phyloP scores from a whole-genome alignment of 2,888 invertebrate genomes.

The Hypolimnas misippus region DNA sequence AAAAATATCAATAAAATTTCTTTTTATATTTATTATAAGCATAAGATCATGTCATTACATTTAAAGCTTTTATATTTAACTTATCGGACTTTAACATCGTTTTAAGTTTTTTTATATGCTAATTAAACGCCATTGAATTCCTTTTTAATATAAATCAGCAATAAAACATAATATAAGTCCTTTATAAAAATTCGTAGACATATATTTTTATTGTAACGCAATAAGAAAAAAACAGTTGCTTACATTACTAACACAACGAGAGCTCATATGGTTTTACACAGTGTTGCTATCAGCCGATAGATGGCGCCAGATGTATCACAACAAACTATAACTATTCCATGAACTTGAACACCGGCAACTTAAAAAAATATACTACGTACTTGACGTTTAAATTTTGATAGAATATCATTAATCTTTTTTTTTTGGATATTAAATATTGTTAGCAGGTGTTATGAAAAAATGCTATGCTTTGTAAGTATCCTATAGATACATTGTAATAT shows the following conservation, averaged over 20 bases:
- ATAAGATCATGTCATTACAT: slow-evolving; percentile 28
- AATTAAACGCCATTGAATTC: slow-evolving; percentile 4
- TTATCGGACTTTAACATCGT: slow-evolving; percentile 13
- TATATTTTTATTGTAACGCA: not conserved
- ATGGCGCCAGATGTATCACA: slow-evolving; percentile 63
- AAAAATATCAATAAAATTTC: slow-evolving; percentile 38
- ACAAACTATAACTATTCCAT: slow-evolving; percentile 30
- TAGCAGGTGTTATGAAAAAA: too few relatives aligned
- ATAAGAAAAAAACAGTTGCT: not conserved
- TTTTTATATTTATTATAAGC: slow-evolving; percentile 26
- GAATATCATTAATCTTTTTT: not conserved
- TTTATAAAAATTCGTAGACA: not conserved
- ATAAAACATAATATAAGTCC: not conserved
- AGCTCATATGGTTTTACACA: slow-evolving; percentile 25
- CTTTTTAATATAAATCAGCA: not conserved
- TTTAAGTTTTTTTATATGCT: slow-evolving; percentile 7
- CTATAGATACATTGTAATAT: not conserved
- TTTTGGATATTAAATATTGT: too few relatives aligned
- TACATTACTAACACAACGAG: too few relatives aligned
- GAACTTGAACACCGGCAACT: not conserved
- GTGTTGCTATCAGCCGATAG: slow-evolving; percentile 71
- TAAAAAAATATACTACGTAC: not conserved
- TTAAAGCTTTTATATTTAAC: slow-evolving; percentile 15
- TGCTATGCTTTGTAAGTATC: not conserved
- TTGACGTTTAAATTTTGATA: not conserved